Evolutionary conservation across 2,113 vertebrate genomes (phyloP).

Genomic region (Halichoerus grypus): DNA sequence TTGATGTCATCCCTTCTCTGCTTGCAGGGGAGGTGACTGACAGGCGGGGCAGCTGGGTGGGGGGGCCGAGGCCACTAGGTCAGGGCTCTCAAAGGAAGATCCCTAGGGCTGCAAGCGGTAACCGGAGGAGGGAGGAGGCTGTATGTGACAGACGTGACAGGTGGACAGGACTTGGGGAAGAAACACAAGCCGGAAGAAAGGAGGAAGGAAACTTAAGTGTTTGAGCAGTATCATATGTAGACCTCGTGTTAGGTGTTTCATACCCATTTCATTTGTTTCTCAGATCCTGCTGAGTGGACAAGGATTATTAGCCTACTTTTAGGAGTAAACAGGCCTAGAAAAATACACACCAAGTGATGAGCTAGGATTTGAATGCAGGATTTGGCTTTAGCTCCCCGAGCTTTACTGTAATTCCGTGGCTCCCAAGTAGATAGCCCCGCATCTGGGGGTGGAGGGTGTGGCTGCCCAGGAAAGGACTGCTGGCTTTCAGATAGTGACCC

Average conservation of each 20-base stretch:
- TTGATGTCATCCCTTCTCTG: constrained; percentile 65
- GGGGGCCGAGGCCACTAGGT: neutral
- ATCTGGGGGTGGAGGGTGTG: neutral
- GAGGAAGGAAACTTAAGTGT: neutral
- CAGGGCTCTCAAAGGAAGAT: constrained; percentile 26
- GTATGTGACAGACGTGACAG: neutral
- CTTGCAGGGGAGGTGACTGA: constrained; percentile 62
- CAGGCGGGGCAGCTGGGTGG: constrained; percentile 35
- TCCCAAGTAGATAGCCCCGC: neutral
- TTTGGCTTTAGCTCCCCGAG: neutral
- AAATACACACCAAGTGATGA: neutral
- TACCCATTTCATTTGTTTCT: neutral
- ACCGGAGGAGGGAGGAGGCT: neutral
- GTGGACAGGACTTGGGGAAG: neutral
- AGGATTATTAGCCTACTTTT: neutral
- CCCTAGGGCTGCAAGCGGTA: neutral
- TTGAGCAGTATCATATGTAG: neutral
- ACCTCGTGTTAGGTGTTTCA: neutral
- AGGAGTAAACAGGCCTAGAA: constrained; percentile 4
- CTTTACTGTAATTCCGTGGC: neutral
- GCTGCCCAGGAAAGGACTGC: neutral
- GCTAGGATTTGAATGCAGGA: neutral
- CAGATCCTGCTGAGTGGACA: neutral
- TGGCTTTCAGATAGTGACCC: neutral
- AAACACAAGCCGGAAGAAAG: neutral